Percentiles rank a stretch among this genome's conserved stretches.
Conservation (phyloP, 2,113 vertebrate species). For the Perca flavescens region DNA sequence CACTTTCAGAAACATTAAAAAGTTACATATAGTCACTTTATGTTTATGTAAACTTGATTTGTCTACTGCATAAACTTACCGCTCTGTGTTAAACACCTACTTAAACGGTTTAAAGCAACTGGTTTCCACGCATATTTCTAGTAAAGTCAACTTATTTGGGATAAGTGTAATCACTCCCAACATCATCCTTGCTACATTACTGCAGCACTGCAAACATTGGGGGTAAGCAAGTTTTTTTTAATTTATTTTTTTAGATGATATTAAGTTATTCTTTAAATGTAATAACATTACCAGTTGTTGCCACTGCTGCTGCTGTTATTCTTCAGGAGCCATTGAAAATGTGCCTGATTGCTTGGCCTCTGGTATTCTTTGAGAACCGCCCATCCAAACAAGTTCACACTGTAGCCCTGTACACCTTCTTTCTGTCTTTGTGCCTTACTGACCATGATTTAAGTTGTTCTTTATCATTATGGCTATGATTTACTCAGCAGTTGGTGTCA, state of each 20-base stretch:
- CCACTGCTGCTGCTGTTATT: background rate
- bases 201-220: background rate
- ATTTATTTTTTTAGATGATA: constrained; percentile 28
- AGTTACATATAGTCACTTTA: no score
- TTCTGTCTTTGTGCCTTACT: constrained; percentile 25
- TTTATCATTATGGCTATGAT: constrained; percentile 25
- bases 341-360: no score
- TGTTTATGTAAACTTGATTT: no score
- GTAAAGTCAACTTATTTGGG: no score
- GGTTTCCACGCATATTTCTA: no score
- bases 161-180: no score
- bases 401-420: background rate
- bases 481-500: constrained; percentile 7
- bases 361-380: no score
- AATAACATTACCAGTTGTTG: background rate
- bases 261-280: constrained; percentile 24
- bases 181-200: background rate
- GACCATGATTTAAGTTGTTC: constrained; percentile 42
- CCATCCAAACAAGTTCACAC: no score
- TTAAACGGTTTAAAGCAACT: no score
- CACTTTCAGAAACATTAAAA: no score
- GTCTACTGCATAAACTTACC: no score
- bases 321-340: background rate
- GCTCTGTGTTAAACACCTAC: no score
- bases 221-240: constrained; percentile 31